phyloP scores from a whole-genome alignment of 2,113 vertebrate species.

The Myotis brandtii region DNA sequence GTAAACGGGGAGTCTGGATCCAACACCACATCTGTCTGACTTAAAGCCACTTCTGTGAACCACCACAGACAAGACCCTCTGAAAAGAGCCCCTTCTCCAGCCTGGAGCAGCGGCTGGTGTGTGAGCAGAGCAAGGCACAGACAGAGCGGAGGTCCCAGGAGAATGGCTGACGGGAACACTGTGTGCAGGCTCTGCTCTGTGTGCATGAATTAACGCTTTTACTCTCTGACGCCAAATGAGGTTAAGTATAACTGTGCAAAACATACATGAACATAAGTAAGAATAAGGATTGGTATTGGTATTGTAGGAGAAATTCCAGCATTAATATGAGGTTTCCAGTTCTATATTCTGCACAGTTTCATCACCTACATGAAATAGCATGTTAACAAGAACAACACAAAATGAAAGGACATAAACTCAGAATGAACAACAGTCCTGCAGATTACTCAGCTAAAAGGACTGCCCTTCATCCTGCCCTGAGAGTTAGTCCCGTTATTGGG shows the following conservation, averaged over 20 bases:
- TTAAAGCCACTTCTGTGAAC: neutral
- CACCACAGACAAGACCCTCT: neutral
- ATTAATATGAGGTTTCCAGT: neutral
- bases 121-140: neutral
- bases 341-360: neutral
- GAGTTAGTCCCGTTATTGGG: neutral
- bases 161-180: neutral
- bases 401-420: neutral
- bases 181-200: neutral
- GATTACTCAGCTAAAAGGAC: neutral
- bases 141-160: neutral
- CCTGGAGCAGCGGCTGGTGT: fast-evolving
- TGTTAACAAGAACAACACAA: neutral
- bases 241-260: neutral
- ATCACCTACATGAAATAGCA: neutral
- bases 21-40: neutral
- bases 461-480: neutral
- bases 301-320: neutral
- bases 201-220: neutral
- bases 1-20: neutral
- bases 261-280: neutral
- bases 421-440: neutral
- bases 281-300: neutral
- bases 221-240: neutral
- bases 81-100: neutral